Evolutionary conservation across 1,140 invertebrate genomes (phyloP).

Genomic region (Microvelia longipes): DNA sequence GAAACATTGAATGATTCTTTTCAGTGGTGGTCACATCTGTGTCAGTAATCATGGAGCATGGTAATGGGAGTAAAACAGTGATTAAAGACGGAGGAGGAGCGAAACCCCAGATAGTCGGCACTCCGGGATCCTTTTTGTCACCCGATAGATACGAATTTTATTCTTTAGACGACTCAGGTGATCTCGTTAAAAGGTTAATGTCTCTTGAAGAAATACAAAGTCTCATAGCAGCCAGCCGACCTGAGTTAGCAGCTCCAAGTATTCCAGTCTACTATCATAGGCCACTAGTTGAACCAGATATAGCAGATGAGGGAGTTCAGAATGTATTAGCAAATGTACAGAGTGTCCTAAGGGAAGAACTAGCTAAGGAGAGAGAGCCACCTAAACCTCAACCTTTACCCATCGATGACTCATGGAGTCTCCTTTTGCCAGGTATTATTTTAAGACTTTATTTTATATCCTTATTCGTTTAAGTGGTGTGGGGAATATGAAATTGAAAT

Average conservation of each 20-base stretch:
- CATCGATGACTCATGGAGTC: conserved; percentile 58
- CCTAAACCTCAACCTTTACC: conserved; percentile 31
- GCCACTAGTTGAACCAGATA: conserved; percentile 19
- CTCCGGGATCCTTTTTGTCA: conserved; percentile 53
- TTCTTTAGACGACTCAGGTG: conserved; percentile 63
- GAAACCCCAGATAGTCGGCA: conserved; percentile 34
- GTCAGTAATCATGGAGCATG: conserved; percentile 40
- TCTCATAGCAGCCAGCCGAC: conserved; percentile 59
- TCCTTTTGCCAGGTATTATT: conserved; percentile 45
- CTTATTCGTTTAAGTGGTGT: background rate
- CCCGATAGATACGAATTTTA: conserved; percentile 70
- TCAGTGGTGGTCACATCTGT: conserved; percentile 43
- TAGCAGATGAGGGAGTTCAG: conserved; percentile 46
- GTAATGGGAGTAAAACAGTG: conserved; percentile 34
- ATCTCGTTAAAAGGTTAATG: conserved; percentile 64
- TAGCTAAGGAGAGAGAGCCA: conserved; percentile 46
- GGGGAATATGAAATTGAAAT: background rate
- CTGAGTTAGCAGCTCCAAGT: conserved; percentile 32
- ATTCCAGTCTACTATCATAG: conserved; percentile 22
- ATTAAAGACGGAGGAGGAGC: conserved; percentile 42
- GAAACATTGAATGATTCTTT: too few relatives aligned
- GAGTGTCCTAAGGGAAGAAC: conserved; percentile 59
- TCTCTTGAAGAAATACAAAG: conserved; percentile 65
- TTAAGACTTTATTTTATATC: background rate
- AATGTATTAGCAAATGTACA: conserved; percentile 65